A percentile compares a stretch with the other conserved stretches of the same genome.
Evolutionary conservation across 2,888 invertebrate genomes (phyloP).

Genomic region (Plebejus argus): DNA sequence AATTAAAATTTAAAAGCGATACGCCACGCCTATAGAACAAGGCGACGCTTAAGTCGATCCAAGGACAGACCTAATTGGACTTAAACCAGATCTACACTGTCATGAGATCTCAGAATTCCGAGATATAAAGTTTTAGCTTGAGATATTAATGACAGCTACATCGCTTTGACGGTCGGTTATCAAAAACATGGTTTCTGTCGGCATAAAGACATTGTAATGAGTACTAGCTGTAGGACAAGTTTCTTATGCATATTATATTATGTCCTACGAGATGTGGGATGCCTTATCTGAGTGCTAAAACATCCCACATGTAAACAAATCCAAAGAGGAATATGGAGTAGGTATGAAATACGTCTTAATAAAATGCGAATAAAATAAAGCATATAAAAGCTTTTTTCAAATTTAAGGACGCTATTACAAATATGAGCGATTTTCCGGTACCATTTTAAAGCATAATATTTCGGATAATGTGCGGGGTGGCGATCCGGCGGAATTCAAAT

Average conservation of each 20-base stretch:
- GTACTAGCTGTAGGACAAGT: neutral
- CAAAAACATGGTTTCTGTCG: constrained; percentile 1
- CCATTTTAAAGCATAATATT: no score
- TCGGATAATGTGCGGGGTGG: no score
- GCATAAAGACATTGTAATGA: neutral
- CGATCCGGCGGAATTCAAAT: no score
- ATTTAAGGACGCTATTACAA: no score
- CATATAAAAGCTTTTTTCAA: no score
- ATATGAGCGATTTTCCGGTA: no score
- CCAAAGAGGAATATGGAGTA: no score
- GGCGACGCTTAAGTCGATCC: constrained; percentile 27
- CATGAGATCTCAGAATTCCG: constrained; percentile 3
- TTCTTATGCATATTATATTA: neutral
- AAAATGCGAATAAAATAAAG: no score
- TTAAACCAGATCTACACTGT: constrained; percentile 31
- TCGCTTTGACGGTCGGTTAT: neutral
- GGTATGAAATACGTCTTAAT: no score
- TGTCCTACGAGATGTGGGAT: neutral
- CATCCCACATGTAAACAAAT: neutral
- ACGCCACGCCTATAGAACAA: constrained; percentile 29
- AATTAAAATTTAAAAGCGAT: constrained; percentile 29
- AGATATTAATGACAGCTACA: neutral
- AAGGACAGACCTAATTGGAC: constrained; percentile 26
- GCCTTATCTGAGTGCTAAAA: neutral
- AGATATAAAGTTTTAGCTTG: neutral